These are phyloP conservation scores for Neodiprion virginianus DNA, from an alignment of 1,140 invertebrate genomes.

Conservation along the genomic window DNA sequence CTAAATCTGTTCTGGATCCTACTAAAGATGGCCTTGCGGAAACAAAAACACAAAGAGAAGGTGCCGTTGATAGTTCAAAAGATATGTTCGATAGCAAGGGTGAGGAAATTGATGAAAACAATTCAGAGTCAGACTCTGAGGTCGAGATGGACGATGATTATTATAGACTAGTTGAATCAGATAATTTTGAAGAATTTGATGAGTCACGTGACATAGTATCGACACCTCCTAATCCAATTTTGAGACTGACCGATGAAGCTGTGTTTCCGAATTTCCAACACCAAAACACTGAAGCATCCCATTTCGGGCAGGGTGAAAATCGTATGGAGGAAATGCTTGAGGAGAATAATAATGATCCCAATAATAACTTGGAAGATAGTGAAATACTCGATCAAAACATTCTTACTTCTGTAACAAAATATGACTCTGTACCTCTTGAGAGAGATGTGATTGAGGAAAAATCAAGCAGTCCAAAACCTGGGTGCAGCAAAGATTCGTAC, in stretches of 20 bases:
- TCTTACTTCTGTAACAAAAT: neutral
- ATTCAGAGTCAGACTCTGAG: conserved; percentile 6
- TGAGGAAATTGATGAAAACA: neutral
- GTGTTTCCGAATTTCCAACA: too few species aligned
- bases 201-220: neutral
- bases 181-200: conserved; percentile 2
- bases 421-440: neutral
- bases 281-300: neutral
- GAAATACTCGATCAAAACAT: conserved; percentile 7
- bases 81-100: neutral
- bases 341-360: conserved; percentile 42
- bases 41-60: too few species aligned
- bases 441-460: neutral
- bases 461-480: conserved; percentile 30
- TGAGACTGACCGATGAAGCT: neutral
- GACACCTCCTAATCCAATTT: neutral
- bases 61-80: too few species aligned
- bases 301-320: neutral
- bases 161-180: neutral
- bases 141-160: neutral
- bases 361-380: conserved; percentile 35
- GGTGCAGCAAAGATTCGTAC: conserved; percentile 33
- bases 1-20: conserved; percentile 10
- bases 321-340: conserved; percentile 25
- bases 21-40: neutral